A percentile compares a stretch with the other conserved stretches of the same genome.
Conservation (phyloP, 2,888 invertebrate genomes). For the Apoda limacodes region DNA sequence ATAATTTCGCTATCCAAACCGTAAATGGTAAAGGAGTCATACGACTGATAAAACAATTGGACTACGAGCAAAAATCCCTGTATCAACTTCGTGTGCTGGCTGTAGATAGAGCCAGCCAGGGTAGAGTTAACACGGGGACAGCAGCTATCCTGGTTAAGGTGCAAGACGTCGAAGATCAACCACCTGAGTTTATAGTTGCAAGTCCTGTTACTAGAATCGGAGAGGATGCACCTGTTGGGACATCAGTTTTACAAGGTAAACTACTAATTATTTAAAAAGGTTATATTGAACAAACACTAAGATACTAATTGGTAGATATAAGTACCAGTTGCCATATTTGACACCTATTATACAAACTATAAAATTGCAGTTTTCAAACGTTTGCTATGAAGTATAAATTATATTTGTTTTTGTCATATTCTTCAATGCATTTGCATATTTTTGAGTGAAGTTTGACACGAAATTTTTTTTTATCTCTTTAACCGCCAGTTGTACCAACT, state of each 20-base stretch:
- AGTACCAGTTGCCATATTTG: too few relatives aligned
- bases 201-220: constrained; percentile 89
- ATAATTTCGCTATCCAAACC: constrained; percentile 83
- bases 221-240: constrained; percentile 86
- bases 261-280: neutral
- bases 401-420: too few relatives aligned
- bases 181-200: constrained; percentile 89
- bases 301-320: too few relatives aligned
- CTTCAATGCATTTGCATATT: too few relatives aligned
- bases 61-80: constrained; percentile 88
- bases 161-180: constrained; percentile 91
- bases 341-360: too few relatives aligned
- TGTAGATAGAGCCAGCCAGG: constrained; percentile 85
- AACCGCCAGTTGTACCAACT: too few relatives aligned
- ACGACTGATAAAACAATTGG: constrained; percentile 79
- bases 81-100: constrained; percentile 88
- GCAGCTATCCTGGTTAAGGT: constrained; percentile 86
- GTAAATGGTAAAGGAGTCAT: constrained; percentile 88
- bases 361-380: too few relatives aligned
- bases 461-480: too few relatives aligned
- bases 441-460: too few relatives aligned
- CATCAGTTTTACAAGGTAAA: constrained; percentile 84
- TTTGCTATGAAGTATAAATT: too few relatives aligned
- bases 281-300: neutral
- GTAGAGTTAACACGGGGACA: constrained; percentile 88